Evolutionary conservation across 35 echinoderm and acorn worm species (phyloP), one percentile per base, ranked within the genome.

Genomic region (Apostichopus parvimensis): DNA sequence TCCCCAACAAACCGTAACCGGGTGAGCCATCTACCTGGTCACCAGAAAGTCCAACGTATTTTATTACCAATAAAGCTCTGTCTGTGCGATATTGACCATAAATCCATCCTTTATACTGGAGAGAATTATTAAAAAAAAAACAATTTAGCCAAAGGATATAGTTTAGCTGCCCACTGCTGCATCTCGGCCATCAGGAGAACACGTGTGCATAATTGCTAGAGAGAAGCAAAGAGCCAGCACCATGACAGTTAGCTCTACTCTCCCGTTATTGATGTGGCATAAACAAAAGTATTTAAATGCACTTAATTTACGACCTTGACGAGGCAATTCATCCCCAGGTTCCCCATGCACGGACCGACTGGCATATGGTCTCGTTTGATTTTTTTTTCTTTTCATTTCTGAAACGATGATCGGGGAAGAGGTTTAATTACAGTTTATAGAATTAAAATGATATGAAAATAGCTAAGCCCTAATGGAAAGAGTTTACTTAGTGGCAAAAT

Each of bases 231-330:
- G 71, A 13, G 1, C 17, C 15, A 75, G 71, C 34, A 45, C 34
- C 34, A 45, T 45, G 34, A 45, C 34, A 75, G 71, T 18, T n/a
- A 18, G 71, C 71, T 61, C 71, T 24, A 18, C 34, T 45, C 64
- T 15, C 45, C 81, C 56, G 23, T 8, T 58, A 20, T 84, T 84
- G 81, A 84, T 84, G 81, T 59, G 81, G 81, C 58, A 84, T 84
- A 54, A 84, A 84, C 55, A 59, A 58, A 8, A 5, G 55, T 84
- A 84, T 84, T 84, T 84, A 60, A 84, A 84, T 56, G 54, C 81
- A 84, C 81, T 84, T 84, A 84, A 84, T 84, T 84, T 84, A 84
- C 54, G 81, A 84, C 55, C 20, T 56, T n/a, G 71, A 75, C 17
- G 71, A 75, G n/a, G 71, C 20, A 22, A 75, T 75, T 18, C n/a